Evolutionary conservation across 2,797 vertebrate genomes (phyloP).

Genomic region (Arvicola amphibius): DNA sequence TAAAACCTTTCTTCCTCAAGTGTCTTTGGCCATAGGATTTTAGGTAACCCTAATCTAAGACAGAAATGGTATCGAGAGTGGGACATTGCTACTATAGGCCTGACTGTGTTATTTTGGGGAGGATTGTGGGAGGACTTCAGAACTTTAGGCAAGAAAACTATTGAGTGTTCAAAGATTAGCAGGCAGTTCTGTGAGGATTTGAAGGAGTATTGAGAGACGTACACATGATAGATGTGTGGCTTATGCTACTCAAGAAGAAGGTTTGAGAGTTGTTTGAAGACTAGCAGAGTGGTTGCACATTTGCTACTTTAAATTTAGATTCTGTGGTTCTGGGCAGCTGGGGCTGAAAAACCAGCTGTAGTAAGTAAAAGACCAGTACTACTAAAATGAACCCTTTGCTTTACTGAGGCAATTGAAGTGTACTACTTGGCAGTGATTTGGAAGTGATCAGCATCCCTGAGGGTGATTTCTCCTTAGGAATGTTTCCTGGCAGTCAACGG

Average conservation of each 20-base stretch:
- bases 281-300: not conserved
- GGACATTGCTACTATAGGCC: not conserved
- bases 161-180: not conserved
- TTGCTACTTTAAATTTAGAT: not conserved
- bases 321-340: not conserved
- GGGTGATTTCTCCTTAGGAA: not conserved
- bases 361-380: not conserved
- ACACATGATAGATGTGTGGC: rapidly evolving
- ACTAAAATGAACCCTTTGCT: not conserved
- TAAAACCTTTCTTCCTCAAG: not conserved
- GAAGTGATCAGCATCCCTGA: not conserved
- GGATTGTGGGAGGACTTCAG: not conserved
- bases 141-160: not conserved
- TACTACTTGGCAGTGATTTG: not conserved
- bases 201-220: not conserved
- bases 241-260: not conserved
- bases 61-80: not conserved
- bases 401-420: not conserved
- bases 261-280: not conserved
- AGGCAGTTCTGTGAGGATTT: not conserved
- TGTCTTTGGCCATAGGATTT: not conserved
- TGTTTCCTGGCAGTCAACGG: not conserved
- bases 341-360: not conserved
- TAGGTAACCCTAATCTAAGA: not conserved
- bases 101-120: not conserved